These are phyloP conservation scores for Marmota monax DNA, from an alignment of 2,113 vertebrate genomes.

Conservation along the genomic window DNA sequence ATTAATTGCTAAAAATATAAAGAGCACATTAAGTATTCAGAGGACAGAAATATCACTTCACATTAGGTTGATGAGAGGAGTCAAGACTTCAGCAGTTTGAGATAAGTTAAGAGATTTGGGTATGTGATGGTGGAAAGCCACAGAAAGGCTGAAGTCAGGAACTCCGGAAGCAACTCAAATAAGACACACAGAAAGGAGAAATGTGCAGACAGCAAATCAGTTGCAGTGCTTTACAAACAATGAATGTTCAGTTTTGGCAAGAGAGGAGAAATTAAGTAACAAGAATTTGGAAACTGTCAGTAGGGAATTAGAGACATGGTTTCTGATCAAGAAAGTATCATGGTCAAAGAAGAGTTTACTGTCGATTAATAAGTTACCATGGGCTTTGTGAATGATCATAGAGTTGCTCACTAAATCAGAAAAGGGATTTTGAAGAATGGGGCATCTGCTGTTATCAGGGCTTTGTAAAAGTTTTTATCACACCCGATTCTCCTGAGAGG, in stretches of 20 bases:
- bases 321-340: constrained; percentile 2
- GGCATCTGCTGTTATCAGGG: not conserved
- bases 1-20: not conserved
- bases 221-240: not conserved
- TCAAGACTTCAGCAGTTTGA: not conserved
- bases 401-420: not conserved
- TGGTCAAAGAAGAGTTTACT: not conserved
- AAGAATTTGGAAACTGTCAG: not conserved
- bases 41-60: not conserved
- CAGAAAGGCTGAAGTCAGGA: not conserved
- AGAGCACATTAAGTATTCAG: not conserved
- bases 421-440: not conserved
- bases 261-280: not conserved
- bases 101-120: not conserved
- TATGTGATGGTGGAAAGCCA: not conserved
- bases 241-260: not conserved
- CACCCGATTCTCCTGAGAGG: not conserved
- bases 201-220: not conserved
- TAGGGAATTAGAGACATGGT: not conserved
- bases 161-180: not conserved
- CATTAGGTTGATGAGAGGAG: not conserved
- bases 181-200: not conserved
- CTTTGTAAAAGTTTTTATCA: not conserved
- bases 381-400: not conserved
- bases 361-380: not conserved